Conservation (phyloP, 2,113 vertebrate genomes). For the Aphelocoma coerulescens region DNA sequence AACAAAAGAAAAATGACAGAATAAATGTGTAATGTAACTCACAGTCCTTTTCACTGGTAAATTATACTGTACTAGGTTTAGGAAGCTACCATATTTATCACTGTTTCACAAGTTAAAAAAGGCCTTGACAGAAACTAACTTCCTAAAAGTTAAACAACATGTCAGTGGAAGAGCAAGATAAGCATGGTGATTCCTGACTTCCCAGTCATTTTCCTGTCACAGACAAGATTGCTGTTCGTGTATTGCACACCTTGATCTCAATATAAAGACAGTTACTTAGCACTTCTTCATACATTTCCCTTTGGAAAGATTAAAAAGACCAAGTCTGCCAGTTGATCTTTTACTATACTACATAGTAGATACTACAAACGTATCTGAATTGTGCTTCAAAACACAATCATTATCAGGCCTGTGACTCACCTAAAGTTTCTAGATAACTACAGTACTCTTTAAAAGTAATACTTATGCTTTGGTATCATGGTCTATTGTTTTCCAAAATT, state of each 20-base stretch:
- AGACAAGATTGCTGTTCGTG: neutral
- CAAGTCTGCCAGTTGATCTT: neutral
- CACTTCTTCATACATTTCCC: neutral
- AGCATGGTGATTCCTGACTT: neutral
- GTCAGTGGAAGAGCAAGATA: neutral
- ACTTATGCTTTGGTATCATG: neutral
- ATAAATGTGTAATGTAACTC: neutral
- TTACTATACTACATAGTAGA: neutral
- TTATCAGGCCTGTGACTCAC: neutral
- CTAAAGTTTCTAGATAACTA: neutral
- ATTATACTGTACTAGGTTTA: neutral
- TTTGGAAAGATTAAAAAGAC: neutral
- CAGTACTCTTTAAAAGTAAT: neutral
- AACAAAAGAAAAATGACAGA: neutral
- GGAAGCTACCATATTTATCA: neutral
- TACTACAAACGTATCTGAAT: neutral
- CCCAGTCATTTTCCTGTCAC: neutral
- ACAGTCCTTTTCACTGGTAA: neutral
- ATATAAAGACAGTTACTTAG: neutral
- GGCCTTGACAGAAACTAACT: neutral
- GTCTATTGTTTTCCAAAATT: neutral
- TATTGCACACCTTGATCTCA: neutral
- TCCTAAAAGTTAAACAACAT: neutral
- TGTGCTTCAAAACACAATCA: neutral
- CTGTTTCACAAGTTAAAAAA: neutral